These are phyloP conservation scores for Micromussa lordhowensis DNA, from an alignment of 92 coral and sea anemone species.

Conservation along the genomic window DNA sequence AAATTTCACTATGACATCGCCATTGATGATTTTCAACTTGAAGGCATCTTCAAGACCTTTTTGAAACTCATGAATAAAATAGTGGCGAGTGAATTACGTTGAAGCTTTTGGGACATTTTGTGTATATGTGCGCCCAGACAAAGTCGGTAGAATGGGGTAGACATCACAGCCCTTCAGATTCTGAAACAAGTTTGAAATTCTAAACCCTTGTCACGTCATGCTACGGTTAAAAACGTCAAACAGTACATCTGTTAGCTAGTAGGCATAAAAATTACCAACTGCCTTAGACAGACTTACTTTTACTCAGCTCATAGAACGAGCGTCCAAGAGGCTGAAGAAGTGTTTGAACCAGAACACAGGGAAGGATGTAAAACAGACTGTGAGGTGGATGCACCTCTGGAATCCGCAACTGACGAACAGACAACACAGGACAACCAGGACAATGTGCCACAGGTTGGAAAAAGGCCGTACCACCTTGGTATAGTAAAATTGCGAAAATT, in stretches of 20 bases:
- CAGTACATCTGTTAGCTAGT: not conserved
- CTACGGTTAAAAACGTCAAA: not conserved
- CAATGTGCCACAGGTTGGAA: conserved; percentile 1
- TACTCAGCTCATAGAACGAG: conserved; percentile 1
- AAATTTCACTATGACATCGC: not conserved
- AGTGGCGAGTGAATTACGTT: no score
- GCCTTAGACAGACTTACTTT: not conserved
- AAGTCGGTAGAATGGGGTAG: not conserved
- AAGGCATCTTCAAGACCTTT: no score
- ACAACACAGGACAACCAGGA: conserved; percentile 11
- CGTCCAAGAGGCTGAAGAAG: not conserved
- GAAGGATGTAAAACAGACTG: not conserved
- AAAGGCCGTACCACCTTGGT: no score
- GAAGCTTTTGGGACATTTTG: not conserved
- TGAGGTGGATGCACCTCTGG: not conserved
- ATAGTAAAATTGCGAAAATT: no score
- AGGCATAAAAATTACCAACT: not conserved
- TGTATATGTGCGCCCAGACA: not conserved
- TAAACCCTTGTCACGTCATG: not conserved
- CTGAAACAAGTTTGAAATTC: no score
- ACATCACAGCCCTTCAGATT: no score
- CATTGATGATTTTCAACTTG: no score
- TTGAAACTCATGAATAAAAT: no score
- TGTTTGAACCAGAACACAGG: not conserved
- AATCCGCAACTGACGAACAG: not conserved